Evolutionary conservation across 2,888 invertebrate species (phyloP), one percentile per base, ranked within the genome.

Genomic region (Drosophila merina): DNA sequence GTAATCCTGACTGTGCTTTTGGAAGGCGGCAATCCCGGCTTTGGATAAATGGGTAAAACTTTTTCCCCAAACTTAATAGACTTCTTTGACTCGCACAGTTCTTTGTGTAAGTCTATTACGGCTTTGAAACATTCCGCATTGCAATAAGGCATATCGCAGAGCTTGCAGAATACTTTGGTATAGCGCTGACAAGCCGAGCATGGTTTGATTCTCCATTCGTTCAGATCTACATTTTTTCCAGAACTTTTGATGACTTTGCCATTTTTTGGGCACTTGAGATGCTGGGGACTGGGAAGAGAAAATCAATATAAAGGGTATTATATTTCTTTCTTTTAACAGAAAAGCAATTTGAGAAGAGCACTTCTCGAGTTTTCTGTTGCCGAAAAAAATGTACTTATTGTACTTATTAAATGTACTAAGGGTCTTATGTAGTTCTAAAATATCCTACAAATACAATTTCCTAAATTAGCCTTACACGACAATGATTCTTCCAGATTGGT

Each of bases 1-100:
- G 90, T 90, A 7, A 91, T 80, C 6, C 78, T 74, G 0, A 91
- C 90, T 12, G 42, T 67, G n/a, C 69, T 63, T 0, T 90, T 89
- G 0, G 77, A 75, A 0, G 64, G 60, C 1, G 90, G 91, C 44
- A 90, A 6, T 56, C 54, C 72, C n/a, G 44, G 14, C 9, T 47
- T 51, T 4, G n/a, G 28, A n/a, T 6, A 36, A n/a, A n/a, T 6
- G 2, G 36, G 2, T 12, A 5, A 7, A n/a, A 50, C 14, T 14
- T 40, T 3, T n/a, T 14, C 12, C 36, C 9, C 26, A 36, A 52
- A 2, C 12, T n/a, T 60, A 8, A 50, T n/a, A 0, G 7, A 1
- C 4, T 14, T 51, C 4, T 55, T 64, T 2, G 33, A 62, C 20
- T 26, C 57, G 33, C 80, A 83, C 7, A 10, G 52, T 10, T 51